phyloP scores from a whole-genome alignment of 2,113 vertebrate species.

The Rhineura floridana region DNA sequence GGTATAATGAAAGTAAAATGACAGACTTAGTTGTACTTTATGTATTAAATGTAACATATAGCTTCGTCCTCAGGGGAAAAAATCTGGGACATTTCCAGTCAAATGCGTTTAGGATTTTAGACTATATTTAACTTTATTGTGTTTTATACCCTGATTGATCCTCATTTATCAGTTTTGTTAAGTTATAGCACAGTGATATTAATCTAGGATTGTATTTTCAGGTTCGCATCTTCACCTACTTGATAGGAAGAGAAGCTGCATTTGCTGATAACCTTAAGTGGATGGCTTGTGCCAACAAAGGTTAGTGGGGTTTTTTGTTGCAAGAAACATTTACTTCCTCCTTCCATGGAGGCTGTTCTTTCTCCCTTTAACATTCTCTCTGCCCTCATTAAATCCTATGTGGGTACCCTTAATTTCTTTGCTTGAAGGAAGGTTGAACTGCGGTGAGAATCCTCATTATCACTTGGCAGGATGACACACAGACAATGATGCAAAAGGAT shows the following conservation, averaged over 20 bases:
- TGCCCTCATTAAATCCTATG: neutral
- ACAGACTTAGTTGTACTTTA: neutral
- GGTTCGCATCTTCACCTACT: constrained; percentile 97
- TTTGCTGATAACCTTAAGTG: constrained; percentile 99
- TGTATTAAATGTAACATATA: neutral
- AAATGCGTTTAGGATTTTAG: neutral
- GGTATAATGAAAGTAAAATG: neutral
- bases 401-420: neutral
- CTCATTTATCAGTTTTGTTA: constrained; percentile 23
- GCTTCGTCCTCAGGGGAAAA: neutral
- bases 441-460: neutral
- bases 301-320: constrained; percentile 68
- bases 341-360: neutral
- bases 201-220: constrained; percentile 70
- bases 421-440: neutral
- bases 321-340: neutral
- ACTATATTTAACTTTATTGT: neutral
- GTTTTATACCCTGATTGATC: neutral
- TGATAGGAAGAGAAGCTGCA: constrained; percentile 96
- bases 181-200: constrained; percentile 35
- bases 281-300: constrained; percentile 99
- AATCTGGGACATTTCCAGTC: neutral
- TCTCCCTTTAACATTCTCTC: neutral
- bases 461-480: neutral
- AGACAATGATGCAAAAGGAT: neutral